Evolutionary conservation across 92 coral and sea anemone species (phyloP).

Genomic region (Chrysogorgia sp.): DNA sequence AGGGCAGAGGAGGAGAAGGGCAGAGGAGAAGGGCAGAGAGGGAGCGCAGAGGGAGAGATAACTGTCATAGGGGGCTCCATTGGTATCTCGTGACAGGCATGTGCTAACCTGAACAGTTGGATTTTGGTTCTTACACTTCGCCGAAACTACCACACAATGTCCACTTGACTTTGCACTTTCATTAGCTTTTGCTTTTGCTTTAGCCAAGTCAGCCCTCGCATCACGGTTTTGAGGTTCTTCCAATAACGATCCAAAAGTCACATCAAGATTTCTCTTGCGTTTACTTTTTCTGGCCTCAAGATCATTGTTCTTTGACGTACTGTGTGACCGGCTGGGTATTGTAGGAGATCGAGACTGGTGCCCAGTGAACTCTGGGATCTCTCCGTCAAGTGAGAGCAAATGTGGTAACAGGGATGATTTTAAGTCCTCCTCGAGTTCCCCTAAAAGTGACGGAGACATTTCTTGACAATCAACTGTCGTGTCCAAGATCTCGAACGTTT

Average conservation of each 20-base stretch:
- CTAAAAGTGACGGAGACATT: constrained; percentile 5
- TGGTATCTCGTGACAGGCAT: no score
- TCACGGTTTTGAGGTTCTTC: background rate
- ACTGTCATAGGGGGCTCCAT: no score
- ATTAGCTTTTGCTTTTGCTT: background rate
- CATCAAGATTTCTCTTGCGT: constrained; percentile 2
- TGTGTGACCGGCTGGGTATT: constrained; percentile 17
- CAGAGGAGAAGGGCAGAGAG: no score
- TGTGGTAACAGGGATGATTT: constrained; percentile 4
- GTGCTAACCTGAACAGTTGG: background rate
- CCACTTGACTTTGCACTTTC: background rate
- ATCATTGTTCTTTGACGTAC: background rate
- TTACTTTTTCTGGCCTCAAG: background rate
- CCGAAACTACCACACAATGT: background rate
- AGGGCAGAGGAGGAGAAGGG: no score
- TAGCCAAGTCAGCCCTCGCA: background rate
- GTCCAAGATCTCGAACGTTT: background rate
- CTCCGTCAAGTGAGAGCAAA: constrained; percentile 15
- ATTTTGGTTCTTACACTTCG: background rate
- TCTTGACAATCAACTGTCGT: background rate
- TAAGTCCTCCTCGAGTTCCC: background rate
- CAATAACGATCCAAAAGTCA: background rate
- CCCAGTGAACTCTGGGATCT: constrained; percentile 11
- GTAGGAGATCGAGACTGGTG: constrained; percentile 45
- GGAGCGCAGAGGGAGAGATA: no score